Base-by-base conservation (phyloP, 1,140 invertebrate genomes). In the Diprion similis region DNA sequence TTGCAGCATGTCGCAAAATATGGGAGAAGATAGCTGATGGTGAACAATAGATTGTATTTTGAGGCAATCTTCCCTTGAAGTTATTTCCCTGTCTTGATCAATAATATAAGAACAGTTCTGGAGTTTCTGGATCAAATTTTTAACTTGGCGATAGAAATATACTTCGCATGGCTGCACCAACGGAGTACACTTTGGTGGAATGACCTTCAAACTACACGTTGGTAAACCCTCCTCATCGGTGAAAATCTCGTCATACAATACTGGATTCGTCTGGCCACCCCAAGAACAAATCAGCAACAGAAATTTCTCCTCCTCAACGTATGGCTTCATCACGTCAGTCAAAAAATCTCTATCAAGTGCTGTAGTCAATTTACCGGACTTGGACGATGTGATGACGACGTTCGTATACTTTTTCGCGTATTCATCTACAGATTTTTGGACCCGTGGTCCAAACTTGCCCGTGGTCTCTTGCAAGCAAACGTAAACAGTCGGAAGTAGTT, bases 121-220 rank as follows among this genome's bases (percentile, higher is more conserved):
- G 17, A 74, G 18, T 47, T 47, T 24, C 66, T 72, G 71, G 10
- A 75, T 75, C 8, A 75, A 72, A 68, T 72, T 75, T 72, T 75
- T 75, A 72, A 18, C 70, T 48, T 73, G 70, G 18, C 73, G 8
- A 64, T 74, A 71, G 48, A 74, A 74, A 46, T 74, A 74, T 10
- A 74, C 68, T 13, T 78, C 76, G 10, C 76, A 76, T 0, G 78
- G 66, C 46, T 78, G 74, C 3, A 66, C 48, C 4, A 77, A 19
- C 18, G 76, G 74, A 68, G 45, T 24, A 15, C 66, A 67, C n/a
- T 67, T 67, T 9, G 66, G 66, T 8, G 24, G 66, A 18, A 67
- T 67, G 10, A 67, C 24, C n/a, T 67, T 67, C 8, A 67, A 10
- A 18, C 66, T 67, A 46, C 68, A 74, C n/a, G 73, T 24, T 74